Evolutionary conservation across 2,113 vertebrate species (phyloP).

Genomic region (Sitta europaea): DNA sequence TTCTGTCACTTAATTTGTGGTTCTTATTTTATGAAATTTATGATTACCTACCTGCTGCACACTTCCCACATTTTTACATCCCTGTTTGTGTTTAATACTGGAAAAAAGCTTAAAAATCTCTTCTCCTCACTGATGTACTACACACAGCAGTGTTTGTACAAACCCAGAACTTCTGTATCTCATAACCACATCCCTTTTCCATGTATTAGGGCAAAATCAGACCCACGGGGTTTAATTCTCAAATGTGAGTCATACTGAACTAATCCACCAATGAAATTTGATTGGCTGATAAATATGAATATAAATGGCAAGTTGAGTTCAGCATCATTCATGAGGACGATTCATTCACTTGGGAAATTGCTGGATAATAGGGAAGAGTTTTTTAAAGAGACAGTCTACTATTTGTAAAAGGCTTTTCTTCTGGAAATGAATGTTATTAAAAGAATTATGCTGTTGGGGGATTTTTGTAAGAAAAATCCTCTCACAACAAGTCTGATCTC

Average conservation of each 20-base stretch:
- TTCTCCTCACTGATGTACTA: background rate
- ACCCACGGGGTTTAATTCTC: background rate
- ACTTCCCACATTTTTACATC: background rate
- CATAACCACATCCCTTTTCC: background rate
- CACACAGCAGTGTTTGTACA: background rate
- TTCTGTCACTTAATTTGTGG: background rate
- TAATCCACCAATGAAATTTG: background rate
- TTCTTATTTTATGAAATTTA: background rate
- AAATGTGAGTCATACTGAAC: background rate
- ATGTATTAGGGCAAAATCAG: background rate
- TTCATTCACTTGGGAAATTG: background rate
- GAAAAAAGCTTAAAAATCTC: background rate
- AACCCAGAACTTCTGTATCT: background rate
- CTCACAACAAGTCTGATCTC: background rate
- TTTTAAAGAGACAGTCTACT: background rate
- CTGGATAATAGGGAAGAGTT: background rate
- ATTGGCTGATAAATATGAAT: background rate
- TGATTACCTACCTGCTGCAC: background rate
- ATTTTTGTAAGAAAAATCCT: background rate
- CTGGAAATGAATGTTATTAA: background rate
- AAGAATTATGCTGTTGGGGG: background rate
- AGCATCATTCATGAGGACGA: background rate
- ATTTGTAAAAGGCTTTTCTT: background rate
- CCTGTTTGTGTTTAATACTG: fast-evolving
- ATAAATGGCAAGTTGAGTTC: background rate